Base-by-base conservation (phyloP, 1,140 invertebrate species). In the Drosophila sp. region DNA sequence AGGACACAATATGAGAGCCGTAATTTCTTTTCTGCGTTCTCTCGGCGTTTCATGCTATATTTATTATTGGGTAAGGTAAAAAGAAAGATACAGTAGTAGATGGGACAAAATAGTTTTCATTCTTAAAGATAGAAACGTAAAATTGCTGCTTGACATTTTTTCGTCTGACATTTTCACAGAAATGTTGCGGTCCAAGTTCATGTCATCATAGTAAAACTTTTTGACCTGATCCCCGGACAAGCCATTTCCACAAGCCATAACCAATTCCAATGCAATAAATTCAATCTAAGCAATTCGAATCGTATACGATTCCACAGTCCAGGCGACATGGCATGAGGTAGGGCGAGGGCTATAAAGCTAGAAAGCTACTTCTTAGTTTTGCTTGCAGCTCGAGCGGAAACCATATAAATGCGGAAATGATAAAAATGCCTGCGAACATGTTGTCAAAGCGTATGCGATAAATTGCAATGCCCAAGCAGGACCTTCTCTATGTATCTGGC, bases 371-470 rank as follows among this genome's bases (percentile, higher is more conserved):
- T 89, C 84, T 89, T 71, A 76, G 83, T 83, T 86, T 80, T 80
- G 80, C 83, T 66, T 80, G 80, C 84, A 89, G 71, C 74, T 80
- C 84, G 70, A 70, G 80, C 84, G 84, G 84, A 89, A 89, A 84
- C 84, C 85, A 89, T 87, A 84, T 89, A 89, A 84, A 89, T 89
- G 84, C 84, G 84, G 84, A 89, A 89, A 89, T 89, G 84, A 89
- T 89, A 87, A 87, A 87, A 87, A 80, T 84, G 83, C 84, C 77
- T 77, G 84, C 67, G 78, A 87, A 87, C 80, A 87, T 84, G 83
- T 80, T 89, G 70, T 79, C 84, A 83, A 80, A 84, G 70, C 84
- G 76, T 78, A 74, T 84, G 76, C 83, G 76, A 87, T 87, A 87
- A 87, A 87, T 87, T 87, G 83, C 84, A 87, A 67, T 83, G 66